Evolutionary conservation across 2,113 vertebrate genomes (phyloP).

Genomic region (Zosterops pallidus): DNA sequence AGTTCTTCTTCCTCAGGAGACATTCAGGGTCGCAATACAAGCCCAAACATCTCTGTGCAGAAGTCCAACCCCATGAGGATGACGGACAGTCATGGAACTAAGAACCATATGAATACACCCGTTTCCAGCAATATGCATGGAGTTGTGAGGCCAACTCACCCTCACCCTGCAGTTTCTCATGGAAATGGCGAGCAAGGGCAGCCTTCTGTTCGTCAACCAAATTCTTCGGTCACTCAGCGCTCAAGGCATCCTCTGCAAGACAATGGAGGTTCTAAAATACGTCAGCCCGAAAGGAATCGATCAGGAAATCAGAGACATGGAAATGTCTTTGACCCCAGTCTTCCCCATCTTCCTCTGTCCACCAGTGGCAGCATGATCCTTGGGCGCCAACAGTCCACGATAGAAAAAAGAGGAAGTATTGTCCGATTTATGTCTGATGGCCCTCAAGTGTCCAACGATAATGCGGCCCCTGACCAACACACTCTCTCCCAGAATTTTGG

Average conservation of each 20-base stretch:
- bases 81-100: conserved; percentile 84
- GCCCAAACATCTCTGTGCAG: conserved; percentile 87
- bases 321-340: conserved; percentile 89
- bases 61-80: conserved; percentile 88
- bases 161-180: conserved; percentile 85
- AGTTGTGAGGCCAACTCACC: conserved; percentile 81
- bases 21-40: conserved; percentile 90
- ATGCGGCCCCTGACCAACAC: conserved; percentile 87
- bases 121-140: conserved; percentile 90
- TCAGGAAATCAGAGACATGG: conserved; percentile 85
- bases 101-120: conserved; percentile 89
- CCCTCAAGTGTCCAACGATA: conserved; percentile 87
- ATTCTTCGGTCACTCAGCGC: conserved; percentile 85
- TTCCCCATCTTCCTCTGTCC: conserved; percentile 86
- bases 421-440: conserved; percentile 93
- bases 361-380: conserved; percentile 87
- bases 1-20: conserved; percentile 85
- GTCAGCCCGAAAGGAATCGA: conserved; percentile 86
- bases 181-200: conserved; percentile 86
- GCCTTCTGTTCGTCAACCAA: conserved; percentile 79
- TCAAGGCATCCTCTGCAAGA: conserved; percentile 88
- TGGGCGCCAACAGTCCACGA: conserved; percentile 82
- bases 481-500: conserved; percentile 91
- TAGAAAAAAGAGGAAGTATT: conserved; percentile 90
- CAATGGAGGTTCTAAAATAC: conserved; percentile 80